These are phyloP conservation scores for Heliconius hortense DNA, from an alignment of 2,888 invertebrate genomes.

Conservation along the genomic window DNA sequence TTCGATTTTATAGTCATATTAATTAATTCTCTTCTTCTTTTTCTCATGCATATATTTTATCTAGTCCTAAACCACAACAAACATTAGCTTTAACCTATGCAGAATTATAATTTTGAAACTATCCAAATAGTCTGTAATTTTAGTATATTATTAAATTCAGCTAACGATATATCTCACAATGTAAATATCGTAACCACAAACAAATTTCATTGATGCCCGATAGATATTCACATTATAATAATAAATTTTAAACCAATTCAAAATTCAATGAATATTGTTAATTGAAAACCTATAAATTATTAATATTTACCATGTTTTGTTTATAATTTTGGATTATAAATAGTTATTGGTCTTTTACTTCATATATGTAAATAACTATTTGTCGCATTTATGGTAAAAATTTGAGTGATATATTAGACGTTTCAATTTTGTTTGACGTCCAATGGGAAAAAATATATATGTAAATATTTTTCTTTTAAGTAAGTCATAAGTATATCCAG, in stretches of 20 bases:
- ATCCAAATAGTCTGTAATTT: not conserved
- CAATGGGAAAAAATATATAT: no score
- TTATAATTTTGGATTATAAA: not conserved
- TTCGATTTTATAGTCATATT: no score
- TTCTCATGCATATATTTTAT: not conserved
- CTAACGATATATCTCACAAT: not conserved
- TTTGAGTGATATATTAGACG: no score
- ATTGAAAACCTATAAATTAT: conserved; percentile 9
- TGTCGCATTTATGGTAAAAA: no score
- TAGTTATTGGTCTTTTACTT: not conserved
- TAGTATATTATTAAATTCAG: conserved; percentile 9
- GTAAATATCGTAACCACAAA: conserved; percentile 5
- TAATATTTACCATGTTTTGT: not conserved
- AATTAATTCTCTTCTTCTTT: no score
- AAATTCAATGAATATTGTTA: not conserved
- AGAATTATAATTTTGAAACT: not conserved
- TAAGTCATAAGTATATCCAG: no score
- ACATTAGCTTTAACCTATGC: not conserved
- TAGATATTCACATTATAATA: conserved; percentile 1
- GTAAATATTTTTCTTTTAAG: no score
- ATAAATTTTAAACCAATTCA: conserved; percentile 10
- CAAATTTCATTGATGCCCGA: not conserved
- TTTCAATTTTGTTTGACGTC: no score
- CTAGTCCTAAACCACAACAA: not conserved
- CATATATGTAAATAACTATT: not conserved